Evolutionary conservation across 2,888 invertebrate species (phyloP), one percentile per base, ranked within the genome.

Genomic region (Epinotia bilunana): DNA sequence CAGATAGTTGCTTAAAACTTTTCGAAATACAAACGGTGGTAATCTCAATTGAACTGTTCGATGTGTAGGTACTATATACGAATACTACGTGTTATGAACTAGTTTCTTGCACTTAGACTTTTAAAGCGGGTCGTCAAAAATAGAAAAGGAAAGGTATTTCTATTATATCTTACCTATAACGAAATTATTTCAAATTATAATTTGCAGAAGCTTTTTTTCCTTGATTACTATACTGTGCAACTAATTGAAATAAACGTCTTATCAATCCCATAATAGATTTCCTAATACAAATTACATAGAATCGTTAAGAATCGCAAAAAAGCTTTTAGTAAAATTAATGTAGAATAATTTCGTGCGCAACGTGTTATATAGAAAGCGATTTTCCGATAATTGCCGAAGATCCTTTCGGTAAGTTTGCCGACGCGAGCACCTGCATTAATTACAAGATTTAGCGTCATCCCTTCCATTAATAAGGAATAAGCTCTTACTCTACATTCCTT

Each of bases 351-450:
- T 87, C 79, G 80, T 78, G 79, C 82, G 85, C 87, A 88, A 86
- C 86, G 86, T 88, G 87, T 87, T 87, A 85, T 87, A 85, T 87
- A 83, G 87, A 86, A 87, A 87, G 85, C 84, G 86, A 86, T 85
- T 87, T 88, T 84, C 88, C 89, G 89, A 91, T 92, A 90, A 90
- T 91, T 90, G 87, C 85, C 82, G 82, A 85, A 88, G 89, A 88
- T 86, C 84, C 85, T 76, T 82, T 81, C 84, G 81, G 85, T 82
- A 84, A 87, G 86, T 88, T 88, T 84, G 85, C 80, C 82, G 81
- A 84, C 83, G 82, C 88, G 88, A 87, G 88, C 88, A 92, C 89
- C 90, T 92, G 92, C 92, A 92, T 92, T 92, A 90, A 92, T 92
- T 92, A 92, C 87, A 85, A 88, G 91, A 90, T 90, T 92, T 91